phyloP scores from a whole-genome alignment of 1,140 invertebrate genomes.

The Ostrea denselamellosa region DNA sequence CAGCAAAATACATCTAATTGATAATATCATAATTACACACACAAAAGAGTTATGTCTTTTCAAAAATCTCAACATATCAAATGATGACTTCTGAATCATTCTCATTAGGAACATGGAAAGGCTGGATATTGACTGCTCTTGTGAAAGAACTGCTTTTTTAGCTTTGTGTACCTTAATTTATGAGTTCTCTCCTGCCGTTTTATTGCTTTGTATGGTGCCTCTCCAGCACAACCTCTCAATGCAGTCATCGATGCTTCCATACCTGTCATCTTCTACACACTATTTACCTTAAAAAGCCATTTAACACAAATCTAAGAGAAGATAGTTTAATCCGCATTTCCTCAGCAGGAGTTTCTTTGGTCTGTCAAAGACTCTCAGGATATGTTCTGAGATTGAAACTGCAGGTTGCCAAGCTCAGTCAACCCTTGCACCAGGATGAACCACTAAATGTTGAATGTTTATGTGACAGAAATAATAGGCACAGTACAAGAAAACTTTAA shows the following conservation, averaged over 20 bases:
- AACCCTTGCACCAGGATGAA: neutral
- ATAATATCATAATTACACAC: no score
- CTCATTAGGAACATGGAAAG: neutral
- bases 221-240: neutral
- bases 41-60: no score
- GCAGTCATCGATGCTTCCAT: neutral
- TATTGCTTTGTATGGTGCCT: neutral
- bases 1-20: no score
- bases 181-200: neutral
- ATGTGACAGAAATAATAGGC: conserved; percentile 1
- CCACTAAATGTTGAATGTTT: neutral
- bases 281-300: conserved; percentile 21
- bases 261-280: conserved; percentile 23
- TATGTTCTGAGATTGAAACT: neutral
- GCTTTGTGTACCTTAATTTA: neutral
- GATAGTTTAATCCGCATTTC: neutral
- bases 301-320: neutral
- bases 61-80: neutral
- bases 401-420: neutral
- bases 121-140: neutral
- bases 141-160: neutral
- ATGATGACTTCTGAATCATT: neutral
- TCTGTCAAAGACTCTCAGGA: conserved; percentile 21
- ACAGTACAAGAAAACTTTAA: neutral
- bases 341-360: conserved; percentile 21